Conservation (phyloP, 2,888 invertebrate genomes). For the Tipula vernalis region DNA sequence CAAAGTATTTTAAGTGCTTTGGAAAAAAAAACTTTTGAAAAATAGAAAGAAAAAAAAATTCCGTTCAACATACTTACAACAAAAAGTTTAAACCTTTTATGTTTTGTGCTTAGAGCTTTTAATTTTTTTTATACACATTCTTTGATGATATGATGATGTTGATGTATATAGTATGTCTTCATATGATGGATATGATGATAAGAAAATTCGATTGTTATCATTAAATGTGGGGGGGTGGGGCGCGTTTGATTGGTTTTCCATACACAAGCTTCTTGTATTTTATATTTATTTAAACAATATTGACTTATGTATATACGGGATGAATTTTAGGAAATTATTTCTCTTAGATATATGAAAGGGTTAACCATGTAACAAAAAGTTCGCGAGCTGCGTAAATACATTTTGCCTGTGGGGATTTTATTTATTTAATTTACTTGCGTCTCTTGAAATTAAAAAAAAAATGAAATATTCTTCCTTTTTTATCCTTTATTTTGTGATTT, state of each 20-base stretch:
- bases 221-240: background rate
- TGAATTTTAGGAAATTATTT: background rate
- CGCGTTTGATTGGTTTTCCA: background rate
- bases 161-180: background rate
- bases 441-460: background rate
- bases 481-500: background rate
- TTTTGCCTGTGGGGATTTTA: background rate
- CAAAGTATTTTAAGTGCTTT: constrained; percentile 4
- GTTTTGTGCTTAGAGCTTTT: constrained; percentile 4
- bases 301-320: background rate
- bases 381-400: background rate
- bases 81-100: background rate
- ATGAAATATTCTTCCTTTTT: background rate
- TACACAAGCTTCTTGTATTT: background rate
- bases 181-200: background rate
- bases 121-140: constrained; percentile 4
- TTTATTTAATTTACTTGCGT: background rate
- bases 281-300: background rate
- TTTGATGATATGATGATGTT: background rate
- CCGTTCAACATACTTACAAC: background rate
- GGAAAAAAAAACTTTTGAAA: background rate
- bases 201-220: constrained; percentile 4
- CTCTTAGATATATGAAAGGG: background rate
- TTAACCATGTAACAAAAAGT: background rate
- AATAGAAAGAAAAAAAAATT: background rate